These are phyloP conservation scores for Eumeta japonica DNA, from an alignment of 1,140 invertebrate species.

Conservation along the genomic window DNA sequence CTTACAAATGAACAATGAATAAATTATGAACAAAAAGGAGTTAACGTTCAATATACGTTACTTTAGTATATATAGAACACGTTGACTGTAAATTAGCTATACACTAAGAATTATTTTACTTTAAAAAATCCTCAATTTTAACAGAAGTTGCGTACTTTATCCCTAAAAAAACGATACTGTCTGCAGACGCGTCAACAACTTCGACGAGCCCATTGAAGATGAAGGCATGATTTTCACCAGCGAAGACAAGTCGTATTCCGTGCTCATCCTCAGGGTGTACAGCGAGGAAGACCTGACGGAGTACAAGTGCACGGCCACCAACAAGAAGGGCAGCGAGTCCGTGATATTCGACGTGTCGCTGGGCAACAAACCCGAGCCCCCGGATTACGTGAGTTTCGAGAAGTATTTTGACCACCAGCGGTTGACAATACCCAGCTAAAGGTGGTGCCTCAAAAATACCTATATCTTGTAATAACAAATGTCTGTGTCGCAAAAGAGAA, in stretches of 20 bases:
- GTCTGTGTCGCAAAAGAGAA: no score
- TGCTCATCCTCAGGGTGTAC: constrained; percentile 28
- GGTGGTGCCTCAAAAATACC: constrained; percentile 21
- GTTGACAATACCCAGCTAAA: background rate
- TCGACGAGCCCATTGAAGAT: constrained; percentile 25
- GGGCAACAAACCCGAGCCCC: constrained; percentile 19
- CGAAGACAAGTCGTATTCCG: constrained; percentile 25
- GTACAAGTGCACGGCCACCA: constrained; percentile 37
- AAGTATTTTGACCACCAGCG: background rate
- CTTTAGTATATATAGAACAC: no score
- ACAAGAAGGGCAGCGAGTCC: constrained; percentile 25
- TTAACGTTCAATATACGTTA: no score
- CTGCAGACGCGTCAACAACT: constrained; percentile 14
- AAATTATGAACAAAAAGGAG: no score
- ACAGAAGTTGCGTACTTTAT: no score
- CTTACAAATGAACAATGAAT: no score
- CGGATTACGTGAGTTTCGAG: constrained; percentile 1
- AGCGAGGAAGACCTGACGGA: constrained; percentile 24
- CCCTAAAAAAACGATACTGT: no score
- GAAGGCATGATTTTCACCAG: constrained; percentile 28
- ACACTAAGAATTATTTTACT: no score
- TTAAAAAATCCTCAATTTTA: no score
- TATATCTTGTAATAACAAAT: constrained; percentile 26
- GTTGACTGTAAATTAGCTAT: no score
- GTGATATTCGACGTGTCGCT: constrained; percentile 35